phyloP scores from a whole-genome alignment of 92 coral and sea anemone species.

The Siderastrea radians region DNA sequence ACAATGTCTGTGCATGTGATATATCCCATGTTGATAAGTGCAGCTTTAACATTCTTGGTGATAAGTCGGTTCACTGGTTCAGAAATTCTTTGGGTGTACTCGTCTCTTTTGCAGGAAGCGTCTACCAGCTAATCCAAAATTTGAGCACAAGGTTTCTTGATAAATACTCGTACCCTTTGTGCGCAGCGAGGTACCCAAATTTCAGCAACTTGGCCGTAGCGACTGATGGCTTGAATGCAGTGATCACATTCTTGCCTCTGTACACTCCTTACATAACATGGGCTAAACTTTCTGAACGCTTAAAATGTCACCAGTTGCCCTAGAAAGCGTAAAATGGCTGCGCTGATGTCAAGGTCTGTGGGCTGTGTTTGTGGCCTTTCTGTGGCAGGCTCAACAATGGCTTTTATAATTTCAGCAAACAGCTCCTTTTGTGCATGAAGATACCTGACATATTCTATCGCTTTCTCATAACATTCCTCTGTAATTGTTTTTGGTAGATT shows the following conservation, averaged over 20 bases:
- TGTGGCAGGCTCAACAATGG: not conserved
- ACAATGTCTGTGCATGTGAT: not conserved
- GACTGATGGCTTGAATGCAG: not conserved
- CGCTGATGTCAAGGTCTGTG: conserved; percentile 14
- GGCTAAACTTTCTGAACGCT: conserved; percentile 42
- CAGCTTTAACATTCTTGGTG: conserved; percentile 19
- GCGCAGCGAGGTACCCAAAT: conserved; percentile 12
- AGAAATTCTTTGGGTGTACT: not conserved
- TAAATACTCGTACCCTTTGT: not conserved
- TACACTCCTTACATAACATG: conserved; percentile 2
- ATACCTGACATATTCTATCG: conserved; percentile 18
- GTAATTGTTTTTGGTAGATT: conserved; percentile 1
- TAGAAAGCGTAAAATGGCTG: conserved; percentile 27
- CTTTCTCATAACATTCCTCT: conserved; percentile 25
- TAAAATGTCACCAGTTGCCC: conserved; percentile 44
- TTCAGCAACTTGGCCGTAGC: conserved; percentile 7
- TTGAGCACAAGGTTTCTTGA: not conserved
- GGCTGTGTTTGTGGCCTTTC: conserved; percentile 34
- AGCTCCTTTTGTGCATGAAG: conserved; percentile 33
- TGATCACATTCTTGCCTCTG: conserved; percentile 46
- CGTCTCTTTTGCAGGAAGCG: too few relatives aligned
- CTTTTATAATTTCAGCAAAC: conserved; percentile 15
- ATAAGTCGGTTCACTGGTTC: conserved; percentile 25
- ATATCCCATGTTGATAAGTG: conserved; percentile 16
- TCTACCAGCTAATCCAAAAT: not conserved